These are phyloP conservation scores for Porphyrio hochstetteri DNA, from an alignment of 2,113 vertebrate species.

Conservation along the genomic window DNA sequence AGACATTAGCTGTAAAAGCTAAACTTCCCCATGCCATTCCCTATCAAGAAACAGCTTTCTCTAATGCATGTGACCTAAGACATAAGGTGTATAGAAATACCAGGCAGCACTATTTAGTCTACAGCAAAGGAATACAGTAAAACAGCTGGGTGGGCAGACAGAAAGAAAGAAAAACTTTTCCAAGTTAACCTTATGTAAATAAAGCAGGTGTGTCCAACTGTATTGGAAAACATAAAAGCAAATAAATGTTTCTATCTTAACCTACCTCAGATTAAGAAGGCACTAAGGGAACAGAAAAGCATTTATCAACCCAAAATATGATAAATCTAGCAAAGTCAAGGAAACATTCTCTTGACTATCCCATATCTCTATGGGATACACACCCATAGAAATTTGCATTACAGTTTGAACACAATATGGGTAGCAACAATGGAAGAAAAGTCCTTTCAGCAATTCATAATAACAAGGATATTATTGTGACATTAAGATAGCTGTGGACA, in stretches of 20 bases:
- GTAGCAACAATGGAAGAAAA: background rate
- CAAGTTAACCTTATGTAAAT: background rate
- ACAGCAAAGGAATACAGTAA: background rate
- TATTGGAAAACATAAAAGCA: background rate
- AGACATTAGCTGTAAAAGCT: background rate
- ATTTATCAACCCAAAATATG: background rate
- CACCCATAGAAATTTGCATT: background rate
- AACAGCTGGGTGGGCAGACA: background rate
- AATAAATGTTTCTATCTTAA: background rate
- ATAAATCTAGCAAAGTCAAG: background rate
- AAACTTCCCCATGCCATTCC: background rate
- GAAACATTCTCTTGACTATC: background rate
- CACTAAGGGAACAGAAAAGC: background rate
- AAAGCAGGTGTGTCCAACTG: background rate
- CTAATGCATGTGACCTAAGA: background rate
- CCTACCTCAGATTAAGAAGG: background rate
- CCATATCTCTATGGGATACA: background rate
- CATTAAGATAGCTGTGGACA: background rate
- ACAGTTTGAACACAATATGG: background rate
- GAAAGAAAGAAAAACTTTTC: background rate
- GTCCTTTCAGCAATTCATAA: background rate
- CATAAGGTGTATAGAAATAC: background rate
- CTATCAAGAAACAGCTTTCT: background rate
- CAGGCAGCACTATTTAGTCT: background rate
- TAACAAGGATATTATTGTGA: background rate